phyloP scores from a whole-genome alignment of 2,888 invertebrate species.

The Agrotis exclamationis region DNA sequence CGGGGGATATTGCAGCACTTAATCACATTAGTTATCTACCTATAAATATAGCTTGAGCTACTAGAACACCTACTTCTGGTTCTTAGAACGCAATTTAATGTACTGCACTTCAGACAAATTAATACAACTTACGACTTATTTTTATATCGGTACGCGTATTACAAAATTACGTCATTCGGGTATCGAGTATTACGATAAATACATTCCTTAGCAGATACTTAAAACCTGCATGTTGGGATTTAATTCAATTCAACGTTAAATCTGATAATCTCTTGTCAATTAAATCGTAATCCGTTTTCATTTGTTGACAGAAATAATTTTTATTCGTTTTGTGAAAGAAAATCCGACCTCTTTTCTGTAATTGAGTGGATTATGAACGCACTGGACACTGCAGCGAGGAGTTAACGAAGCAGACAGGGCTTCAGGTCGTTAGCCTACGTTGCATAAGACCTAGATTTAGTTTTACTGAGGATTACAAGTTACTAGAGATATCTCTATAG shows the following conservation, averaged over 20 bases:
- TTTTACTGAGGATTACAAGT: constrained; percentile 71
- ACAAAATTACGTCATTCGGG: constrained; percentile 20
- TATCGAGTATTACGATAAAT: constrained; percentile 14
- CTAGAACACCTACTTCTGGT: constrained; percentile 13
- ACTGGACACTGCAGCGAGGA: constrained; percentile 48
- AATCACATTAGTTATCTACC: constrained; percentile 38
- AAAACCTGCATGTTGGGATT: constrained; percentile 1
- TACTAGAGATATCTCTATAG: constrained; percentile 39
- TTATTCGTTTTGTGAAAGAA: constrained; percentile 25
- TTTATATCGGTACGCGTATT: constrained; percentile 14
- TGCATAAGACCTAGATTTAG: constrained; percentile 67
- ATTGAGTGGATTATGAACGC: constrained; percentile 47
- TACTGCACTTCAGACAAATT: constrained; percentile 9
- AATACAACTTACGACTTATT: constrained; percentile 1
- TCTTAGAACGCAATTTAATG: constrained; percentile 28
- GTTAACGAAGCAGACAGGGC: constrained; percentile 60
- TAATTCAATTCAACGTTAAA: constrained; percentile 2
- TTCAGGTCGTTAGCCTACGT: constrained; percentile 76
- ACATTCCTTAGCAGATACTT: constrained; percentile 43
- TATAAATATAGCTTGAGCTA: constrained; percentile 20
- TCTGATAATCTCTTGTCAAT: constrained; percentile 35
- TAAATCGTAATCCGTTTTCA: constrained; percentile 18
- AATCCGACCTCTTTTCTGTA: constrained; percentile 48
- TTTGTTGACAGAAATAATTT: constrained; percentile 20
- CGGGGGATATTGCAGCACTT: constrained; percentile 62